Base-by-base conservation (phyloP, 2,113 vertebrate species). In the Pelecanus crispus region DNA sequence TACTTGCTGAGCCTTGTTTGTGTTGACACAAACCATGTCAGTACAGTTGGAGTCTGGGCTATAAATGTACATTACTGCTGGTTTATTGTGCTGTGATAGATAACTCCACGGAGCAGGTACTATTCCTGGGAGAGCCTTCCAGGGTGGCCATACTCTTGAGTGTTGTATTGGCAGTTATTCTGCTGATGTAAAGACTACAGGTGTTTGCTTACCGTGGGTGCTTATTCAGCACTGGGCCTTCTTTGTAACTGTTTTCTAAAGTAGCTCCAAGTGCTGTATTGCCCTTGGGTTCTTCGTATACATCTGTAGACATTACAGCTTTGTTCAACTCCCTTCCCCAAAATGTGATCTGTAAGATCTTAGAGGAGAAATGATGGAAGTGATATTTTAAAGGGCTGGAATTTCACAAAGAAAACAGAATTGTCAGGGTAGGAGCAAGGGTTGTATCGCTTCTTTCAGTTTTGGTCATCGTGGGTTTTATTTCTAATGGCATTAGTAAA, bases 1-100 rank as follows among this genome's bases (percentile, higher is more conserved):
- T 38, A 70, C 68, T 22, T 81, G 77, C 86, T 63, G 77, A 86
- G 66, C 84, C 47, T 77, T 71, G 86, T 82, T 91, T 75, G 81
- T 95, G 74, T 94, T 91, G 81, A 75, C 78, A 31, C 78, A 95
- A 16, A 68, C 13, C 2, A 0, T 36, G 66, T 71, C 83, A 36
- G 22, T 59, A 56, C 56, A 42, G 65, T 67, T 75, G 84, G 65
- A 65, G 13, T 28, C 45, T 52, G 73, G 44, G 49, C 61, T 81
- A 2, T 63, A 36, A 52, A 36, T 11, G 40, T 38, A 3, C 4
- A 1, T 70, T 70, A 2, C 47, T 55, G 81, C 89, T 91, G 65
- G 9, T 26, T 66, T 68, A 62, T 42, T n/a, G 53, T 34, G 70
- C 62, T 92, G 62, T 36, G 68, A 22, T 1, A 10, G 58, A 0